These are phyloP conservation scores for Ashinkailepas kermadecensis DNA, from an alignment of 2,888 invertebrate species.

Conservation along the genomic window DNA sequence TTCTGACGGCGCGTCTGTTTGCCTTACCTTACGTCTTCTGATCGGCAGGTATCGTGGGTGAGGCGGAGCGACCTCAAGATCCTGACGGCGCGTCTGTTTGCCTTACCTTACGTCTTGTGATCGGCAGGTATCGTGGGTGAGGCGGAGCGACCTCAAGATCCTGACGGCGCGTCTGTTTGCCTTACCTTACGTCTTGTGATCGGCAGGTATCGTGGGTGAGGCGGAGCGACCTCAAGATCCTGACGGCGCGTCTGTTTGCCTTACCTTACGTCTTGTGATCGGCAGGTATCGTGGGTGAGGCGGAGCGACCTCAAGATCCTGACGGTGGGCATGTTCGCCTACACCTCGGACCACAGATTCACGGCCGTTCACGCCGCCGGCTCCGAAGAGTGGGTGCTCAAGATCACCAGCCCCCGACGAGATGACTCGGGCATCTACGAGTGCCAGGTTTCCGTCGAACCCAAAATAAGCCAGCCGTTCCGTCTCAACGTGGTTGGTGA, in stretches of 20 bases:
- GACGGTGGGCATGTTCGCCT: constrained; percentile 62
- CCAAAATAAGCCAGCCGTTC: constrained; percentile 66
- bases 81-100: constrained; percentile 61
- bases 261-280: background rate
- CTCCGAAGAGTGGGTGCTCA: constrained; percentile 63
- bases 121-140: too few species aligned
- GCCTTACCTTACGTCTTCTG: background rate
- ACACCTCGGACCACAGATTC: constrained; percentile 65
- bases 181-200: background rate
- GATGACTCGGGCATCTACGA: constrained; percentile 63
- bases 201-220: constrained; percentile 54
- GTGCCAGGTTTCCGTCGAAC: constrained; percentile 69
- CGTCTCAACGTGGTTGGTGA: constrained; percentile 67
- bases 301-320: constrained; percentile 71
- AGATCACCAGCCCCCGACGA: constrained; percentile 59
- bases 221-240: too few species aligned
- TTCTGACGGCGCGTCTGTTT: too few species aligned
- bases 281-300: constrained; percentile 75
- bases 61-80: constrained; percentile 73
- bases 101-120: too few species aligned
- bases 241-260: too few species aligned
- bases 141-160: too few species aligned
- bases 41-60: constrained; percentile 72
- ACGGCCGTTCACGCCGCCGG: constrained; percentile 62
- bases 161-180: too few species aligned